Percentiles rank a stretch among this genome's conserved stretches.
Evolutionary conservation across 2,113 vertebrate species (phyloP).

Genomic region (Aegithalos caudatus): DNA sequence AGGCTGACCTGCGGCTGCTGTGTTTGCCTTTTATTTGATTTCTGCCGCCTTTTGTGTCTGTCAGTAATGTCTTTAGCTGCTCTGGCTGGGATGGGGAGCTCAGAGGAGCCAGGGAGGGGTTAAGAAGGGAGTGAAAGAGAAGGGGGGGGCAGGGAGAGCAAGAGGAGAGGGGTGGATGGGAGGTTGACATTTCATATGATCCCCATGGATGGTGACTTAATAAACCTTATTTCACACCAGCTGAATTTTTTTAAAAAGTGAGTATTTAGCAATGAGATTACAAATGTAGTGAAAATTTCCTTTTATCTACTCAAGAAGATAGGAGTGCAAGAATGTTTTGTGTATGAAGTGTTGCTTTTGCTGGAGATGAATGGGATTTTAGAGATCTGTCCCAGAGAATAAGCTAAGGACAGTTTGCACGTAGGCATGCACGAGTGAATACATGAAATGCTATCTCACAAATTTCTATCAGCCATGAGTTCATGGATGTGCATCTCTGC

Average conservation of each 20-base stretch:
- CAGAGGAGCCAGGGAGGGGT: slow-evolving; percentile 58
- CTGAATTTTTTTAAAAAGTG: background rate
- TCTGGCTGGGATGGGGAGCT: slow-evolving; percentile 69
- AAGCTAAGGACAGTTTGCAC: background rate
- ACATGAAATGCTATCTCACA: background rate
- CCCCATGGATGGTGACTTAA: background rate
- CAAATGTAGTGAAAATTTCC: background rate
- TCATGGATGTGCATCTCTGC: background rate
- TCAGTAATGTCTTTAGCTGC: slow-evolving; percentile 75
- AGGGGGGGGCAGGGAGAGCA: background rate
- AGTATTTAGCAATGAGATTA: background rate
- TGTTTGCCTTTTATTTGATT: slow-evolving; percentile 82
- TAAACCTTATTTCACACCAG: background rate
- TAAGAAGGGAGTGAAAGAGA: background rate
- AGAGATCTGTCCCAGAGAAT: background rate
- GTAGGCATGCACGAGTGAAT: background rate
- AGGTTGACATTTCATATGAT: background rate
- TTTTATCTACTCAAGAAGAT: background rate
- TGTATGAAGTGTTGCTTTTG: background rate
- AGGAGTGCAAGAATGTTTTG: background rate
- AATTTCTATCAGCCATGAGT: background rate
- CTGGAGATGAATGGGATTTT: background rate
- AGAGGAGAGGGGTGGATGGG: background rate
- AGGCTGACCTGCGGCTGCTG: slow-evolving; percentile 76
- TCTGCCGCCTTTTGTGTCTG: slow-evolving; percentile 82